Conservation (phyloP, 1,140 invertebrate genomes). For the Drosophila burlai region DNA sequence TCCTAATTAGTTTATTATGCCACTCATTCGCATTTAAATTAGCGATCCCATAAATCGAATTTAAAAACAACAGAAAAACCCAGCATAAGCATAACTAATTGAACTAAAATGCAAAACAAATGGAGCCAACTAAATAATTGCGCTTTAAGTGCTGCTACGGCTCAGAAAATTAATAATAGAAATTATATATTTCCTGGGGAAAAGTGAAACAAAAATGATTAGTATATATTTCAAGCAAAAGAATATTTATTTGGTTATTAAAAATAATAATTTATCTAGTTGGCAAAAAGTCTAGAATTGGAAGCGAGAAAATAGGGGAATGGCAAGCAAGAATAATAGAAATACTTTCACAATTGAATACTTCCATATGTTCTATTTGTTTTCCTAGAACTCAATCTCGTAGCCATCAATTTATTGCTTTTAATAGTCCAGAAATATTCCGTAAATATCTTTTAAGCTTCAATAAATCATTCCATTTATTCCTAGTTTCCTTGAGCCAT, state of each 20-base stretch:
- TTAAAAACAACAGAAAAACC: slow-evolving; percentile 40
- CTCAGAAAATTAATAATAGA: slow-evolving; percentile 8
- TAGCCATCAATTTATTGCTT: not conserved
- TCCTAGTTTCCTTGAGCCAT: not conserved
- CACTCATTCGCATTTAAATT: slow-evolving; percentile 31
- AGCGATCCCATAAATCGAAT: slow-evolving; percentile 35
- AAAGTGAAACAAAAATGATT: not conserved
- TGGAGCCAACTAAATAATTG: not conserved
- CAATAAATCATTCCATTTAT: not conserved
- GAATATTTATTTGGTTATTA: not conserved
- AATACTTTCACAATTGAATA: not conserved
- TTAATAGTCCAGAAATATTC: not conserved
- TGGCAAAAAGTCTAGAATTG: slow-evolving; percentile 10
- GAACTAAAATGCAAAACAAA: not conserved
- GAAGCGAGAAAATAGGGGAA: not conserved
- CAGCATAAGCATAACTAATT: slow-evolving; percentile 43
- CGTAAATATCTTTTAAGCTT: not conserved
- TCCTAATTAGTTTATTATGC: slow-evolving; percentile 47
- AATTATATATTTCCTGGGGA: not conserved
- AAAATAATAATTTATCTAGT: slow-evolving; percentile 1
- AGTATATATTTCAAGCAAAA: slow-evolving; percentile 4
- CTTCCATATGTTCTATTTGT: not conserved
- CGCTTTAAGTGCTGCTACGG: not conserved
- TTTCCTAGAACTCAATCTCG: not conserved
- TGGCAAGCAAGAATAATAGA: not conserved